These are phyloP conservation scores for Armadillidium nasatum DNA, from an alignment of 1,140 invertebrate species.

Conservation along the genomic window DNA sequence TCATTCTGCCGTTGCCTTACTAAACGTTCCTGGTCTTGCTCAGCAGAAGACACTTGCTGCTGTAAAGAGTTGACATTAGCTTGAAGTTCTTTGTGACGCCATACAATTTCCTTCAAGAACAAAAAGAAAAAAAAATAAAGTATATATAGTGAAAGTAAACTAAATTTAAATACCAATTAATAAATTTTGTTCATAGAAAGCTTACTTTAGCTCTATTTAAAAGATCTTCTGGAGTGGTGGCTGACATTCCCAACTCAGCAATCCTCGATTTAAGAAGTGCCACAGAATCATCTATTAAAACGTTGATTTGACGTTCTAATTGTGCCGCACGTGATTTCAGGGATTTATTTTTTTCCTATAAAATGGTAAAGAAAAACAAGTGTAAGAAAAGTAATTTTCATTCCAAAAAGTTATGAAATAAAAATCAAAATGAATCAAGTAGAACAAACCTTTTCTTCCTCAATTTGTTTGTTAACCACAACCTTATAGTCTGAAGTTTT, in stretches of 20 bases:
- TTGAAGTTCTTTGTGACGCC: constrained; percentile 83
- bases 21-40: constrained; percentile 66
- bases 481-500: constrained; percentile 67
- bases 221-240: constrained; percentile 73
- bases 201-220: constrained; percentile 71
- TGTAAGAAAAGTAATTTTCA: neutral
- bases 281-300: constrained; percentile 86
- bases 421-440: too few species aligned
- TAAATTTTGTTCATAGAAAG: neutral
- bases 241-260: constrained; percentile 81
- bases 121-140: too few species aligned
- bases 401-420: too few species aligned
- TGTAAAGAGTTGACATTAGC: constrained; percentile 76
- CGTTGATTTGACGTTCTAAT: constrained; percentile 84
- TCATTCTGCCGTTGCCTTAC: constrained; percentile 63
- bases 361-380: constrained; percentile 32
- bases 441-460: constrained; percentile 66
- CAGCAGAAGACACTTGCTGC: constrained; percentile 63
- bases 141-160: too few species aligned
- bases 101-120: constrained; percentile 66
- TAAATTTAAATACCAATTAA: too few species aligned
- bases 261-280: constrained; percentile 80
- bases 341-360: constrained; percentile 70
- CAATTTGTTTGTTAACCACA: constrained; percentile 70
- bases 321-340: constrained; percentile 72